phyloP scores from a whole-genome alignment of 2,113 vertebrate genomes.

The Laterallus jamaicensis region DNA sequence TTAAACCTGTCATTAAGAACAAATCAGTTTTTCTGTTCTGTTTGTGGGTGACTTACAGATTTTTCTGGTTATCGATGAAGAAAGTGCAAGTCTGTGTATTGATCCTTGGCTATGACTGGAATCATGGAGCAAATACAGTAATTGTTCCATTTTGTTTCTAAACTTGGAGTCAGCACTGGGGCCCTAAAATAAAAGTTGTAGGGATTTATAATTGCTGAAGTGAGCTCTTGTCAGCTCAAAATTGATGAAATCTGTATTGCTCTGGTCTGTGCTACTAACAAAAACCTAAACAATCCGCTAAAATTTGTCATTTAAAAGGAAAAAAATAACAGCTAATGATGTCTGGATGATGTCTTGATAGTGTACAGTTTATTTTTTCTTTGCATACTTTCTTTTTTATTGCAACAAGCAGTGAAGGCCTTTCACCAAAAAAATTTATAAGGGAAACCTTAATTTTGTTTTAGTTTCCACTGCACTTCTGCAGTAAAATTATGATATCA shows the following conservation, averaged over 20 bases:
- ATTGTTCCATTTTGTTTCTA: background rate
- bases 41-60: background rate
- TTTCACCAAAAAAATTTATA: background rate
- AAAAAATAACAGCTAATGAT: background rate
- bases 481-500: background rate
- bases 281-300: background rate
- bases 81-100: background rate
- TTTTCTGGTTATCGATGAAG: background rate
- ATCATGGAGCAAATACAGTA: background rate
- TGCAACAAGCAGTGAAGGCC: background rate
- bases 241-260: background rate
- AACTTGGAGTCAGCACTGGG: background rate
- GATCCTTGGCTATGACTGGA: background rate
- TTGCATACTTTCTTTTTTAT: background rate
- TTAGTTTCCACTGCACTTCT: background rate
- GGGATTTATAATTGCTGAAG: background rate
- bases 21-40: background rate
- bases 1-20: background rate
- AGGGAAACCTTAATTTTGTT: background rate
- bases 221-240: background rate
- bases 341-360: background rate
- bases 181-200: background rate
- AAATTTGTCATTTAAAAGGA: background rate
- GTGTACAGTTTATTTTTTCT: background rate
- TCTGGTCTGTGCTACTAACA: background rate